Evolutionary conservation across 2,888 invertebrate species (phyloP).

Genomic region (Callimorpha dominula): DNA sequence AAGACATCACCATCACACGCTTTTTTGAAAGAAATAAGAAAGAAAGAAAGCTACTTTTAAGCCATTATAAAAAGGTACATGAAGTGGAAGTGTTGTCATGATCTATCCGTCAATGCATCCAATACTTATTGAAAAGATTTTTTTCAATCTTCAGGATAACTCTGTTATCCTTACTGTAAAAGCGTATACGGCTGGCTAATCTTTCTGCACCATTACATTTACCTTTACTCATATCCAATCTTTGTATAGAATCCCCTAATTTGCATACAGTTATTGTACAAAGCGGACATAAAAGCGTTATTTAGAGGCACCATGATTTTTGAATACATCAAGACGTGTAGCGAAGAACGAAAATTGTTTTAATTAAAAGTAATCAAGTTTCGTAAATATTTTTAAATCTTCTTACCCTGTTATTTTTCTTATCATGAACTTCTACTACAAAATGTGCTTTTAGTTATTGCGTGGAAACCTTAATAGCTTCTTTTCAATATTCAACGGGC

Average conservation of each 20-base stretch:
- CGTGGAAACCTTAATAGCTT: too few species aligned
- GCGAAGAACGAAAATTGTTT: too few species aligned
- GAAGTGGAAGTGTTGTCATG: too few species aligned
- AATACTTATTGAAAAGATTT: not conserved
- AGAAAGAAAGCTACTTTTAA: too few species aligned
- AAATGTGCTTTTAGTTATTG: too few species aligned
- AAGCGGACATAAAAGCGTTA: slow-evolving; percentile 46
- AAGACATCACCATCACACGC: too few species aligned
- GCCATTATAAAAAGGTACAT: too few species aligned
- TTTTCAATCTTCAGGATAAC: not conserved
- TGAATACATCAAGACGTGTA: not conserved
- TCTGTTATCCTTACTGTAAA: not conserved
- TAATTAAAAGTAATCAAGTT: too few species aligned
- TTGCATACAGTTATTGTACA: slow-evolving; percentile 63
- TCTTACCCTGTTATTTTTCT: too few species aligned
- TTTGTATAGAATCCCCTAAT: slow-evolving; percentile 38
- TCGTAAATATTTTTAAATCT: too few species aligned
- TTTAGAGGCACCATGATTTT: slow-evolving; percentile 13
- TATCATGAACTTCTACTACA: too few species aligned
- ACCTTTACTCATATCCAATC: slow-evolving; percentile 4
- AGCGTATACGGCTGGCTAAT: not conserved
- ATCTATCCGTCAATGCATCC: not conserved
- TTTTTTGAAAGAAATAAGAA: too few species aligned
- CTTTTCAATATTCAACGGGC: not conserved
- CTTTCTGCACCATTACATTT: slow-evolving; percentile 4